Evolutionary conservation across 1,140 invertebrate species (phyloP).

Genomic region (Drosophila parabipectinata): DNA sequence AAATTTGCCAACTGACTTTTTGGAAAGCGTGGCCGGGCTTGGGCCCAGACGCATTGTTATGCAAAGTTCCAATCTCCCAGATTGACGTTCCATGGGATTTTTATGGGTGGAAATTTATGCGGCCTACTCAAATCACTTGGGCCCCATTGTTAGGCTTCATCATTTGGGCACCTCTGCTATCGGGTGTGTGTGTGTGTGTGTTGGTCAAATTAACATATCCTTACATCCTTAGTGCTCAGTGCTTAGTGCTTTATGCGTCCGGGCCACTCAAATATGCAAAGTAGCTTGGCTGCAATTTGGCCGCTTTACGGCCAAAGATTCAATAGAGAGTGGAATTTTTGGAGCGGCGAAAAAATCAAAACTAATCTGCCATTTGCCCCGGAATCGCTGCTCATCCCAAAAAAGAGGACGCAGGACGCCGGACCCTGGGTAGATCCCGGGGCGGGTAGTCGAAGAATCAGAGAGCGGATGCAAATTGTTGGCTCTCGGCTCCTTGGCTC

Average conservation of each 20-base stretch:
- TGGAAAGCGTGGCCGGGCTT: not conserved
- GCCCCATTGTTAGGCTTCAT: constrained; percentile 75
- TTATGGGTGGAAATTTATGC: constrained; percentile 73
- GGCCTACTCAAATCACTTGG: constrained; percentile 72
- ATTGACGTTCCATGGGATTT: constrained; percentile 56
- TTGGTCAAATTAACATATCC: constrained; percentile 75
- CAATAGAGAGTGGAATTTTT: constrained; percentile 64
- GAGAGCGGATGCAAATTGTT: constrained; percentile 64
- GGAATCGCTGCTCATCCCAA: constrained; percentile 37
- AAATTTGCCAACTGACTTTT: constrained; percentile 47
- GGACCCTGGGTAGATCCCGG: not conserved
- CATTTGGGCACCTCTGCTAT: constrained; percentile 45
- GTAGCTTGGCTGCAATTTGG: constrained; percentile 77
- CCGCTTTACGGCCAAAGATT: constrained; percentile 74
- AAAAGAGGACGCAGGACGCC: not conserved
- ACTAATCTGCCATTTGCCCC: constrained; percentile 77
- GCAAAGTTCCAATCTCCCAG: constrained; percentile 56
- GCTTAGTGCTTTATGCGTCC: constrained; percentile 56
- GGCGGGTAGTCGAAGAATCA: not conserved
- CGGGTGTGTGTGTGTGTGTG: constrained; percentile 27
- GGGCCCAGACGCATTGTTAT: constrained; percentile 56
- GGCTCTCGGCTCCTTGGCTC: constrained; percentile 26
- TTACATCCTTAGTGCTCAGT: constrained; percentile 56
- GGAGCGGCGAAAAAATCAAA: constrained; percentile 72
- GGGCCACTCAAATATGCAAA: constrained; percentile 79